Conservation (phyloP, 2,113 vertebrate species). For the Coryphaenoides rupestris region DNA sequence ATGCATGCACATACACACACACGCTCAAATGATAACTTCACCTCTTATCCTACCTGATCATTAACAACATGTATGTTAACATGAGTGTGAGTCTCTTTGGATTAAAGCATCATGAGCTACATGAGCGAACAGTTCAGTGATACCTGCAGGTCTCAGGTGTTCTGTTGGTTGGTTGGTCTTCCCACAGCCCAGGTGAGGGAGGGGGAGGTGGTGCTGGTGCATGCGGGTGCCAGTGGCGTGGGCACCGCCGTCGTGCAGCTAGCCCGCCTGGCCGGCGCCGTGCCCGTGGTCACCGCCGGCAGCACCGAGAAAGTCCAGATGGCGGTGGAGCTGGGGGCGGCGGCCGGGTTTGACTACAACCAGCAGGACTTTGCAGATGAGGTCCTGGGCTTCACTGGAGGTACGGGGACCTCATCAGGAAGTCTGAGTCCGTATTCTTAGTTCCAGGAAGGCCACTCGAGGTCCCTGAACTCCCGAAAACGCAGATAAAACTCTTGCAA, state of each 20-base stretch:
- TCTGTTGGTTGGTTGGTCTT: no score
- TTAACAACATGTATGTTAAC: no score
- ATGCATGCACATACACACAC: no score
- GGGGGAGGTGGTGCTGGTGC: slow-evolving; percentile 77
- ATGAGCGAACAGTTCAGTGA: no score
- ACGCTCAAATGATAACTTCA: no score
- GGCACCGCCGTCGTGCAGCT: slow-evolving; percentile 83
- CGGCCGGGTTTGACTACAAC: slow-evolving; percentile 81
- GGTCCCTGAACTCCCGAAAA: no score
- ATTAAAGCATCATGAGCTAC: no score
- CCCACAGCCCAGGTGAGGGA: slow-evolving; percentile 74
- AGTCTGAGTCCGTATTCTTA: no score
- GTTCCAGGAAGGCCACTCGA: no score
- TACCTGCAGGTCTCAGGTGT: background rate
- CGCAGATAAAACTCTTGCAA: no score
- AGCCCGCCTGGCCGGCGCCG: slow-evolving; percentile 68
- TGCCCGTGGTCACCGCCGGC: slow-evolving; percentile 80
- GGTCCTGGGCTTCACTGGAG: slow-evolving; percentile 74
- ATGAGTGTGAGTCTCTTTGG: no score
- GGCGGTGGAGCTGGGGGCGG: slow-evolving; percentile 69
- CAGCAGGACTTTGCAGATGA: slow-evolving; percentile 74
- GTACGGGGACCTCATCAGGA: slow-evolving; percentile 49
- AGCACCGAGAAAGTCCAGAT: slow-evolving; percentile 73
- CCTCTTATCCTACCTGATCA: no score
- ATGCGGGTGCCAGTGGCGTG: slow-evolving; percentile 80